Conservation (phyloP, 1,140 invertebrate genomes). For the Drosophila grimshawi region DNA sequence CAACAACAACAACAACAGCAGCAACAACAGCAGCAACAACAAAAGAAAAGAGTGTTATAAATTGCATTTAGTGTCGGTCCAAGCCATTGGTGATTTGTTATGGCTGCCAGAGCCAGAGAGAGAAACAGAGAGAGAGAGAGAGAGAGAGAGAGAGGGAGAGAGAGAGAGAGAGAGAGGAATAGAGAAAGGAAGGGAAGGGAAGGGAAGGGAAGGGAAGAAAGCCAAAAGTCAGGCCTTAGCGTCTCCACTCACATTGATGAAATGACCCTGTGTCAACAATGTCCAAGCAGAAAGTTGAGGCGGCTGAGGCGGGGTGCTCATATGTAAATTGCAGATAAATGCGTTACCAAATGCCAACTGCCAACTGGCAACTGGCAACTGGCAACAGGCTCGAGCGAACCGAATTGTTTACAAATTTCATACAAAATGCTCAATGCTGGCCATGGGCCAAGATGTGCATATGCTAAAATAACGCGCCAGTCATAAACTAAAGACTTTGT, state of each 20-base stretch:
- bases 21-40: conserved; percentile 4
- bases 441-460: conserved; percentile 60
- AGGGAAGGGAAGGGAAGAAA: not conserved
- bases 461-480: conserved; percentile 79
- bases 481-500: conserved; percentile 84
- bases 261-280: conserved; percentile 36
- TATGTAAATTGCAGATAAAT: conserved; percentile 66
- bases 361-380: not conserved
- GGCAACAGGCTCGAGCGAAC: conserved; percentile 23
- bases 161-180: not conserved
- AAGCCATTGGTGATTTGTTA: conserved; percentile 82
- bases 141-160: not conserved
- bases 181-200: not conserved
- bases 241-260: conserved; percentile 31
- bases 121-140: conserved; percentile 15
- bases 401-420: conserved; percentile 81
- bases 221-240: conserved; percentile 58
- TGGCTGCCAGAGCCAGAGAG: conserved; percentile 48
- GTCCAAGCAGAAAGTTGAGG: not conserved
- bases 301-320: not conserved
- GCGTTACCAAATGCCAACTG: conserved; percentile 50
- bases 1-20: not conserved
- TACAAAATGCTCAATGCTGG: conserved; percentile 63
- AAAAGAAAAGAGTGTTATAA: conserved; percentile 65
- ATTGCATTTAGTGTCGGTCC: conserved; percentile 78